phyloP scores from a whole-genome alignment of 37 sponge, comb jelly and placozoan genomes.

The Aplysina aerophoba region DNA sequence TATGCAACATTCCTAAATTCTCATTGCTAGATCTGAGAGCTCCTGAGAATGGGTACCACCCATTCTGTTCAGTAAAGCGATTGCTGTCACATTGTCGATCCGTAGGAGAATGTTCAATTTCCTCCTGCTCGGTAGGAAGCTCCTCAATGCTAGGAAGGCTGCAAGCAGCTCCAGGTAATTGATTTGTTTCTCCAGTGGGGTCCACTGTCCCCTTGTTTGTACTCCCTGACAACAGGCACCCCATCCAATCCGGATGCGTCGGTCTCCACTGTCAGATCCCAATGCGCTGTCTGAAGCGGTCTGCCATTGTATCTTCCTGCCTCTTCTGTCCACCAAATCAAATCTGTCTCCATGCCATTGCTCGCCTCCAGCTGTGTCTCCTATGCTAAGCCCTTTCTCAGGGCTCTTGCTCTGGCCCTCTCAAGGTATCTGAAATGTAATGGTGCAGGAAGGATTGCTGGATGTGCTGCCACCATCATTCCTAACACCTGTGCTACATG shows the following conservation, averaged over 20 bases:
- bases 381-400: background rate
- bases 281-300: background rate
- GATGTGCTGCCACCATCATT: slow-evolving; percentile 23
- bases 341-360: background rate
- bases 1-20: slow-evolving; percentile 59
- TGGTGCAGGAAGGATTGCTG: slow-evolving; percentile 6
- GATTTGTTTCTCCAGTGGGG: slow-evolving; percentile 48
- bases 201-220: slow-evolving; percentile 63
- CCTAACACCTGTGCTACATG: slow-evolving; percentile 15
- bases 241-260: slow-evolving; percentile 59
- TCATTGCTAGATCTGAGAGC: slow-evolving; percentile 14
- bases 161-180: slow-evolving; percentile 67
- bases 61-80: slow-evolving; percentile 54
- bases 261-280: background rate
- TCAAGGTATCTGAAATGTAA: background rate
- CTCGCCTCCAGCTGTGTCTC: background rate
- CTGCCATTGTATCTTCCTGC: background rate
- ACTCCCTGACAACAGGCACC: slow-evolving; percentile 42
- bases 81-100: slow-evolving; percentile 31
- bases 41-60: slow-evolving; percentile 45
- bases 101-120: slow-evolving; percentile 11
- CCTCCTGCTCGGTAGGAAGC: slow-evolving; percentile 36
- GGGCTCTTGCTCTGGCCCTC: background rate
- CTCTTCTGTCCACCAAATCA: slow-evolving; percentile 30
- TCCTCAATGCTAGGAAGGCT: slow-evolving; percentile 46